Base-by-base conservation (phyloP, 1,140 invertebrate genomes). In the Lamellibrachia luymesi region DNA sequence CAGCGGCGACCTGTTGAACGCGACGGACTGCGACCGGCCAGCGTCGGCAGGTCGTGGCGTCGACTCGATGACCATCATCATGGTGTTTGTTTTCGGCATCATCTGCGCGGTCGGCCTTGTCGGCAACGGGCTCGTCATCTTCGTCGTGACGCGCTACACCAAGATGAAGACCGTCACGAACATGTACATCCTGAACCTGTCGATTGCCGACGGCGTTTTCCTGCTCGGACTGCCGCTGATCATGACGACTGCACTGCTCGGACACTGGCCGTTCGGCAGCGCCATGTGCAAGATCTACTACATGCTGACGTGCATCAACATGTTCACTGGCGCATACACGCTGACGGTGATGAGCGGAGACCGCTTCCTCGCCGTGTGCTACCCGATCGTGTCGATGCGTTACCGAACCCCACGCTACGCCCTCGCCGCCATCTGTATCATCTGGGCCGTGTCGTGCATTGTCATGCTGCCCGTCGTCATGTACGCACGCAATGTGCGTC, bases 141-240 rank as follows among this genome's bases (percentile, higher is more conserved):
- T 99, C 96, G 99, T 99, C 8, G 98, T 99, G 1, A 52, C 95
- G 2, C 93, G 95, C 17, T 98, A 90, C 95, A 2, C 94, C 51
- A 99, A 99, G 96, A 99, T 99, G 98, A 98, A 99, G 95, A 99
- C 98, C 0, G 98, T 99, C 0, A 99, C 99, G 52, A 99, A 99
- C 95, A 98, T 99, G 97, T 99, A 99, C 96, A 99, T 99, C 93
- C 97, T 99, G 2, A 99, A 99, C 95, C 96, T 99, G 94, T 98
- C 99, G 0, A 97, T 99, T n/a, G 98, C 99, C 0, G 99, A 99
- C 95, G 98, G 99, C 95, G 98, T 98, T 94, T 99, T 99, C 95
- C 97, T 99, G 0, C 98, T 99, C 13, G 98, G 98, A 0, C 98
- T 99, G 94, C 99, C 99, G 0, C 98, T 99, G 95, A 96, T 99